Evolutionary conservation across 1,140 invertebrate genomes (phyloP), one percentile per base, ranked within the genome.

Genomic region (Coptotermes formosanus): DNA sequence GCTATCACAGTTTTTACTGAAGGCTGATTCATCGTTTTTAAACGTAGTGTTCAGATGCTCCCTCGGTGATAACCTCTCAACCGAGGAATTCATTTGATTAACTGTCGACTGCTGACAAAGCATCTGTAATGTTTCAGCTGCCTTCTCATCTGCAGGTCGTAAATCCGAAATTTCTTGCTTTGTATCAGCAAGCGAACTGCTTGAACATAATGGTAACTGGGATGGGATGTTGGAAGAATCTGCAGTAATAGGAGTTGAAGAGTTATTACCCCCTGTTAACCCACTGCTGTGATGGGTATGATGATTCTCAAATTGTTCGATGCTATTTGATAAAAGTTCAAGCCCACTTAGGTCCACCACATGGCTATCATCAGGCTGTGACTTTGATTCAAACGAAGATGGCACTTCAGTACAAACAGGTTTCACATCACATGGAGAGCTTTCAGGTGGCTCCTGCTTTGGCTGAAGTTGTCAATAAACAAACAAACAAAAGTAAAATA

Each of bases 251-350:
- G 21, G n/a, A 19, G 52, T 55, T 19, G 19, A 55, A 55, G 52
- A 55, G 64, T 30, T 75, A 30, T 30, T n/a, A 75, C n/a, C 64
- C 1, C 30, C 2, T 75, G n/a, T n/a, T 75, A 30, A 0, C 6
- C 25, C 64, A 75, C n/a, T n/a, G 14, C 64, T 75, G n/a, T 48
- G 83, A 38, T 59, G 23, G 43, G 25, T 59, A 30, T 30, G 64
- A 55, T 85, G 85, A 19, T 32, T 86, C 89, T 95, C 95, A 87
- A 95, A 93, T 87, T 95, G 94, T 87, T 94, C 94, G 85, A 97
- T 96, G 88, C 95, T 97, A 88, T 96, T 96, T 0, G 96, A 97
- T 12, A 97, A 89, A 25, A 97, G 89, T 91, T 97, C 95, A 69
- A 97, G 89, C 0, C 96, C 96, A 88, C 95, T 96, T 2, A 96